Evolutionary conservation across 2,797 vertebrate genomes (phyloP), one percentile per base, ranked within the genome.

Genomic region (Loris lydekkerianus): DNA sequence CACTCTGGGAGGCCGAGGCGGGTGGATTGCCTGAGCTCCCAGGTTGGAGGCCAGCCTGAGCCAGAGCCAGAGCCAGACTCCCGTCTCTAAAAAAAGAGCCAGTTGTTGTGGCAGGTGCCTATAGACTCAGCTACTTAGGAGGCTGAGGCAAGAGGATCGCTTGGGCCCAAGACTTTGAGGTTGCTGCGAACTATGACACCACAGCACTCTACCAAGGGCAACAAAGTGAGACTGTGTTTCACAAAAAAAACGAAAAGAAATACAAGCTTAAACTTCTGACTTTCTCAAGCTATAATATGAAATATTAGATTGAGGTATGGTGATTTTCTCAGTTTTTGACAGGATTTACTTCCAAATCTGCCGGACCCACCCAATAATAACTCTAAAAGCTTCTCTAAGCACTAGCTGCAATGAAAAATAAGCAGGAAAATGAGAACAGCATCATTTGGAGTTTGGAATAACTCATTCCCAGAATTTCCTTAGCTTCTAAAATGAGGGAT

Each of bases 251-350:
- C 11, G 34, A 70, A 5, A 72, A 90, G 43, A 87, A 93, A 63
- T 46, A 27, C 18, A 92, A 86, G 29, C 20, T 93, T 29, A 77
- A 31, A 58, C 29, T 87, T 72, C 65, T 67, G 87, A 73, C 63
- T 94, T 95, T 96, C n/a, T 95, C 61, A 92, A 91, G 56, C 1
- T 65, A 8, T 78, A 65, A 15, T 60, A 65, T 91, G 27, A 96
- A 93, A 88, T 34, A n/a, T 2, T 6, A 81, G 61, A 70, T n/a
- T 70, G 76, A 93, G 86, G 13, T 85, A 23, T 34, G 49, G 27
- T 84, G 58, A 86, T 89, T 82, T n/a, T 49, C 7, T 81, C 15
- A 37, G 5, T 93, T 63, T 82, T 92, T 2, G 3, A 21, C 60
- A 94, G 25, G 43, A 67, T 46, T 81, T 96, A 88, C 40, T 90